Percentiles rank a stretch among this genome's conserved stretches.
These are phyloP conservation scores for Thamnophis sirtalis DNA, from an alignment of 2,113 vertebrate genomes.

Conservation along the genomic window DNA sequence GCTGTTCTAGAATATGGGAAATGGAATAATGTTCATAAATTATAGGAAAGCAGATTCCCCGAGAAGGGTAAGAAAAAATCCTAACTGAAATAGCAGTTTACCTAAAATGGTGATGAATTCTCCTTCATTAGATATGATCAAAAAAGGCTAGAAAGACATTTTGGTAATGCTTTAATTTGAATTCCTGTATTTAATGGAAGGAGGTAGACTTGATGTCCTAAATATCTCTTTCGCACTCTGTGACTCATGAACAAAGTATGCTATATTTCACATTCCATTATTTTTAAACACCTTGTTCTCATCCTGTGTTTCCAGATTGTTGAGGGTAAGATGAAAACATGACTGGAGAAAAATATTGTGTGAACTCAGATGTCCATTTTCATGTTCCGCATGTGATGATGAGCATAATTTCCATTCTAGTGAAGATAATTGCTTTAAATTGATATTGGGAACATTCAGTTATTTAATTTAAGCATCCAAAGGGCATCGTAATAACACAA, in stretches of 20 bases:
- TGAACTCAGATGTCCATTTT: not conserved
- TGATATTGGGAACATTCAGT: not conserved
- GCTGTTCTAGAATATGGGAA: not conserved
- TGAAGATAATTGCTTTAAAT: not conserved
- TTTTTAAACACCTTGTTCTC: not conserved
- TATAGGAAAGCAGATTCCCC: not conserved
- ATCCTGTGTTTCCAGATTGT: not conserved
- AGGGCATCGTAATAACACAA: not conserved
- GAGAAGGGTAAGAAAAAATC: not conserved
- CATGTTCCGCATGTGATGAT: not conserved
- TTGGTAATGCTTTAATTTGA: not conserved
- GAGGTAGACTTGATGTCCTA: not conserved
- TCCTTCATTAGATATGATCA: not conserved
- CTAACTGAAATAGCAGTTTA: not conserved
- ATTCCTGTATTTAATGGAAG: not conserved
- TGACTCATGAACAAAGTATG: not conserved
- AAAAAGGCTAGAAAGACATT: not conserved
- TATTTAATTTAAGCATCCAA: not conserved
- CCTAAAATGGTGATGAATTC: not conserved
- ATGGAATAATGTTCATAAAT: not conserved
- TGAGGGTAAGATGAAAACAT: not conserved
- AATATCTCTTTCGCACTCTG: not conserved
- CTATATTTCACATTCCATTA: not conserved
- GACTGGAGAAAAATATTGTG: not conserved
- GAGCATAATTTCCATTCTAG: not conserved